These are phyloP conservation scores for Parnassius smintheus DNA, from an alignment of 2,888 invertebrate species.

Conservation along the genomic window DNA sequence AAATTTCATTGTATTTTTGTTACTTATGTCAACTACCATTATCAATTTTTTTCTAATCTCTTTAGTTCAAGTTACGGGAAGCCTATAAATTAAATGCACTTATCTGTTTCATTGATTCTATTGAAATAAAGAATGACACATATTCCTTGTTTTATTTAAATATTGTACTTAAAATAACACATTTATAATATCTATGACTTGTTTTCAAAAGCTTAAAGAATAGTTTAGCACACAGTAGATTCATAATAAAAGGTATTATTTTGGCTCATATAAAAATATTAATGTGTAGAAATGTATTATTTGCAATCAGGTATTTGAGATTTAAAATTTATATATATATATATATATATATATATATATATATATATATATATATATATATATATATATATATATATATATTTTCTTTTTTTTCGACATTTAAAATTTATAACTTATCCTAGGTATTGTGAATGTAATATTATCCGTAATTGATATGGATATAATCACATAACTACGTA, in stretches of 20 bases:
- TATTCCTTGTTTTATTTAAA: constrained; percentile 14
- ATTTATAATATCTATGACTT: background rate
- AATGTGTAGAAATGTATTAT: background rate
- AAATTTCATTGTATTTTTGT: no score
- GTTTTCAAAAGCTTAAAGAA: background rate
- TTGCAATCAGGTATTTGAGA: no score
- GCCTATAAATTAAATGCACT: constrained; percentile 2
- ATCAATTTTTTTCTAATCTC: no score
- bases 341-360: no score
- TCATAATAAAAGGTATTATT: background rate
- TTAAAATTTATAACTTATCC: constrained; percentile 11
- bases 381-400: no score
- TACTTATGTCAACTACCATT: no score
- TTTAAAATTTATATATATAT: no score
- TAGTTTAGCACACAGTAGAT: constrained; percentile 11
- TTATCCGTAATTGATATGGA: constrained; percentile 6
- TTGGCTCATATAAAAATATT: background rate
- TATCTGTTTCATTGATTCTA: constrained; percentile 39
- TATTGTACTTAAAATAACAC: constrained; percentile 17
- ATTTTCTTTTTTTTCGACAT: constrained; percentile 6
- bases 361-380: no score
- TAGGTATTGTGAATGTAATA: constrained; percentile 14
- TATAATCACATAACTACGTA: constrained; percentile 1
- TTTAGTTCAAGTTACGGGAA: background rate
- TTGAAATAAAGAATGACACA: constrained; percentile 32